Conservation (phyloP, 1,140 invertebrate species). For the Caerostris extrusa region DNA sequence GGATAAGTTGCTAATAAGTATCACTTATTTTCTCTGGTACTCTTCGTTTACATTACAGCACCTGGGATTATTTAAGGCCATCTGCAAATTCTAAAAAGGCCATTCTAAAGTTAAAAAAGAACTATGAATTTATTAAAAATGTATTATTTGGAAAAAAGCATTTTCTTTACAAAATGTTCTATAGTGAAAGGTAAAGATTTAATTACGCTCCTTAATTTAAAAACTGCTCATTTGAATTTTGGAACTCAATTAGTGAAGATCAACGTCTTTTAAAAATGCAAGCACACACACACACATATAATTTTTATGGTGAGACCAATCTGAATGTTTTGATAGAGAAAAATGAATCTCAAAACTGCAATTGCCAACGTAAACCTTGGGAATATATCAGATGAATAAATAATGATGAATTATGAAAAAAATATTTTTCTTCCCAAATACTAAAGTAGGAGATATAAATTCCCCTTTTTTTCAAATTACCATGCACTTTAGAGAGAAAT, state of each 20-base stretch:
- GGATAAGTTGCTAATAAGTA: no score
- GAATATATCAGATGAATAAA: not conserved
- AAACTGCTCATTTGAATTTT: conserved; percentile 10
- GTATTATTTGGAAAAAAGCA: not conserved
- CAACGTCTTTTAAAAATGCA: not conserved
- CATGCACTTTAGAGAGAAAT: not conserved
- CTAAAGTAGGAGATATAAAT: not conserved
- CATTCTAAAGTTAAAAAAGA: not conserved
- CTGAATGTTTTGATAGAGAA: not conserved
- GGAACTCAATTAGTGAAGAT: not conserved
- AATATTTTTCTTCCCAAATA: not conserved
- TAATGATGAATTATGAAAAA: conserved; percentile 2
- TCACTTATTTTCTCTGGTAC: no score
- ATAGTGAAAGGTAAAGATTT: not conserved
- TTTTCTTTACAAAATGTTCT: not conserved
- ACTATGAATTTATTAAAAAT: not conserved
- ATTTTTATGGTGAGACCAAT: not conserved
- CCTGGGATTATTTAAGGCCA: not conserved
- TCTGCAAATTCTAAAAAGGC: not conserved
- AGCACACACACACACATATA: not conserved
- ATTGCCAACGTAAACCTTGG: not conserved
- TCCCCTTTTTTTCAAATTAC: not conserved
- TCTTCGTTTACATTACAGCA: no score
- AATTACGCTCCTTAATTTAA: not conserved
- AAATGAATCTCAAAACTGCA: not conserved